These are phyloP conservation scores for Leuctra nigra DNA, from an alignment of 2,888 invertebrate species.

Conservation along the genomic window DNA sequence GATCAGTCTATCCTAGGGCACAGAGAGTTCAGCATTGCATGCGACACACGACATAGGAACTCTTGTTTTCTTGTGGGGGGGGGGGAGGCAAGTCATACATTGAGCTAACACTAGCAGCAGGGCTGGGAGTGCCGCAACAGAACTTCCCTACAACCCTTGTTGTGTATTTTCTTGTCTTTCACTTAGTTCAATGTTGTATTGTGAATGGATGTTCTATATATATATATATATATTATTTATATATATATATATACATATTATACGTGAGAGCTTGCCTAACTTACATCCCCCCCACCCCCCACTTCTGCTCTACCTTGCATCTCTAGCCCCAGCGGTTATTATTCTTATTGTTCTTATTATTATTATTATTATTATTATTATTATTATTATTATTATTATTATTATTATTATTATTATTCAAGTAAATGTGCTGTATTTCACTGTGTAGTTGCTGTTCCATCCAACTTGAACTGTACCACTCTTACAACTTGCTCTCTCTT, in stretches of 20 bases:
- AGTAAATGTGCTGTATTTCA: no score
- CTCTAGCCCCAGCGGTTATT: conserved; percentile 27
- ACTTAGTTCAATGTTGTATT: conserved; percentile 31
- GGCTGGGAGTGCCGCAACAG: conserved; percentile 29
- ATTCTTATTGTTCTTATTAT: conserved; percentile 21
- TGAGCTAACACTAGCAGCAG: no score
- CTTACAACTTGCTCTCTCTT: conserved; percentile 24
- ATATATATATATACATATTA: no score
- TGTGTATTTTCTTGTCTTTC: conserved; percentile 29
- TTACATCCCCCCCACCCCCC: conserved; percentile 14
- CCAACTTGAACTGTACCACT: conserved; percentile 23
- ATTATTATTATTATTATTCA: no score
- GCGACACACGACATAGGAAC: no score
- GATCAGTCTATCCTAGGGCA: not conserved
- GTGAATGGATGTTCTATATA: conserved; percentile 31
- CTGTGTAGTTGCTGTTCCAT: no score
- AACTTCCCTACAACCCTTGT: conserved; percentile 25
- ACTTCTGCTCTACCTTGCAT: conserved; percentile 27
- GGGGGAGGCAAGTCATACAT: conserved; percentile 10
- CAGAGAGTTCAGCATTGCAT: conserved; percentile 7
- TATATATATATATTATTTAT: no score
- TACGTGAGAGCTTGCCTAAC: conserved; percentile 30
- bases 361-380: no score
- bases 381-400: no score
- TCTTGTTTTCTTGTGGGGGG: no score